phyloP scores from a whole-genome alignment of 1,140 invertebrate species.

The Meloidogyne chitwoodi region DNA sequence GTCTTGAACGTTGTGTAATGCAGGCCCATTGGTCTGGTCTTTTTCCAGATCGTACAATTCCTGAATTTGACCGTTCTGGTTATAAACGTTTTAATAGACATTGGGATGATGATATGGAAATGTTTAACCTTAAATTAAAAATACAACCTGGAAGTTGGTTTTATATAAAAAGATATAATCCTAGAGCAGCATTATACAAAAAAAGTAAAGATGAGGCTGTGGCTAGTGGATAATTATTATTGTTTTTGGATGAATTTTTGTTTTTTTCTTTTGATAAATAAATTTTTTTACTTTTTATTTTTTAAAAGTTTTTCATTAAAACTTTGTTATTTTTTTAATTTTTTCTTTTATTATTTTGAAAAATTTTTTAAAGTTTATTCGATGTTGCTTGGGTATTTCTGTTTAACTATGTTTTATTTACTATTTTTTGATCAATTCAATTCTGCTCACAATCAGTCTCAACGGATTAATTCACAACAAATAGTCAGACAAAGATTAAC shows the following conservation, averaged over 20 bases:
- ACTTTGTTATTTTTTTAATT: too few relatives aligned
- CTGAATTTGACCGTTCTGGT: slow-evolving; percentile 55
- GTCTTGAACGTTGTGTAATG: slow-evolving; percentile 58
- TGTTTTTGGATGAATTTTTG: slow-evolving; percentile 6
- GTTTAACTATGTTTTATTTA: not conserved
- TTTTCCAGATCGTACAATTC: slow-evolving; percentile 52
- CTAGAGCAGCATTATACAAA: slow-evolving; percentile 10
- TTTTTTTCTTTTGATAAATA: slow-evolving; percentile 28
- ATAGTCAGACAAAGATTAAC: slow-evolving; percentile 10
- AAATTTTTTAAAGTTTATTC: not conserved
- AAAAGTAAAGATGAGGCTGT: not conserved
- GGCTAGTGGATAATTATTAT: not conserved
- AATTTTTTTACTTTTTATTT: not conserved
- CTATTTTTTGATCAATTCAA: not conserved
- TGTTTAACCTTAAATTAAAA: slow-evolving; percentile 51
- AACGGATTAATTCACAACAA: not conserved
- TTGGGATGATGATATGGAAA: slow-evolving; percentile 56
- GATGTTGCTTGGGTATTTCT: not conserved
- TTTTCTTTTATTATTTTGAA: too few relatives aligned
- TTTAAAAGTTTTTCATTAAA: too few relatives aligned
- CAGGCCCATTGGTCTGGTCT: slow-evolving; percentile 59
- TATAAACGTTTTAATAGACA: slow-evolving; percentile 59
- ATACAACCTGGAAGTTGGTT: slow-evolving; percentile 46
- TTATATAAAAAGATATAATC: slow-evolving; percentile 57
- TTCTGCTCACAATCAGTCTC: too few relatives aligned